Percentiles rank a stretch among this genome's conserved stretches.
Conservation (phyloP, 2,113 vertebrate species). For the Trogon surrucura region DNA sequence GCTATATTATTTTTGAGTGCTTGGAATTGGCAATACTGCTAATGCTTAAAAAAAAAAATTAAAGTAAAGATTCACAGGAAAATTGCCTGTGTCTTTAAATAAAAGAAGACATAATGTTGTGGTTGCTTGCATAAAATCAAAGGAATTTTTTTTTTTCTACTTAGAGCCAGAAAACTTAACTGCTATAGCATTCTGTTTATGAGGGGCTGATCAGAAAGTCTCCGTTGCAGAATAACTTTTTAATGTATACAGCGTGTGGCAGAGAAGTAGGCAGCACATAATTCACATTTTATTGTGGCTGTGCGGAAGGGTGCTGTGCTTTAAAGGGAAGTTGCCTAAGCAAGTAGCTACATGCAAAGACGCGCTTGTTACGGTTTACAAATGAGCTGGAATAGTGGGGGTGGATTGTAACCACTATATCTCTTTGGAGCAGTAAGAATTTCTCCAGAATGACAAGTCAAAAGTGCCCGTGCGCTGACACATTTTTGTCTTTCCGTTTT, state of each 20-base stretch:
- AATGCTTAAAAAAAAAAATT: not conserved
- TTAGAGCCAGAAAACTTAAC: not conserved
- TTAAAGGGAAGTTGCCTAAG: conserved; percentile 29
- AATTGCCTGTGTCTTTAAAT: not conserved
- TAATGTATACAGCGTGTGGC: not conserved
- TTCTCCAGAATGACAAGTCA: conserved; percentile 1
- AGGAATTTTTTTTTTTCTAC: not conserved
- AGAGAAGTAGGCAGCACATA: not conserved
- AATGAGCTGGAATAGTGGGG: not conserved
- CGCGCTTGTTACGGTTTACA: conserved; percentile 19
- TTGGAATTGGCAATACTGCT: conserved; percentile 13
- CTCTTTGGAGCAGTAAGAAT: not conserved
- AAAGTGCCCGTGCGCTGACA: not conserved
- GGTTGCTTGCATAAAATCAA: not conserved
- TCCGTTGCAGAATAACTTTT: not conserved
- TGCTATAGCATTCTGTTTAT: not conserved
- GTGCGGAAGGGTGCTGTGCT: conserved; percentile 20
- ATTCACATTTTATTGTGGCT: conserved; percentile 49
- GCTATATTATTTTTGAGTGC: conserved; percentile 9
- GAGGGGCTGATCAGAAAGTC: not conserved
- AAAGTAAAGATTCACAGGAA: not conserved
- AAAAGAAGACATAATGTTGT: not conserved
- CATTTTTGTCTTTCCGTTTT: not conserved
- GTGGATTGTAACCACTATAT: not conserved
- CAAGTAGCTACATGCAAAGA: conserved; percentile 27